A percentile compares a stretch with the other conserved stretches of the same genome.
These are phyloP conservation scores for Meloidogyne exigua DNA, from an alignment of 1,140 invertebrate species.

Conservation along the genomic window DNA sequence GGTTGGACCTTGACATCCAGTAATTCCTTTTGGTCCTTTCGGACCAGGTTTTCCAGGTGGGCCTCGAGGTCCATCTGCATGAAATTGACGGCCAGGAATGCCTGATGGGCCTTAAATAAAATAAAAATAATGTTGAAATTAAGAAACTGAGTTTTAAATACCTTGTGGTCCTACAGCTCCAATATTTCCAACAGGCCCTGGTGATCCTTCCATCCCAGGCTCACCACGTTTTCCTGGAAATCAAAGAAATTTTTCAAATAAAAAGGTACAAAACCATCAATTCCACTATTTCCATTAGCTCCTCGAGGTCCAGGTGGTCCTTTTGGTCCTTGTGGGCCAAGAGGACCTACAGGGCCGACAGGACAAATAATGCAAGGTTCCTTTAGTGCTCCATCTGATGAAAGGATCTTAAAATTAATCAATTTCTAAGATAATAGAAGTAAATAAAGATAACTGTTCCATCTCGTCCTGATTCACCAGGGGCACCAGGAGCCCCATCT, in stretches of 20 bases:
- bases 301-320: conserved; percentile 48
- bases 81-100: conserved; percentile 32
- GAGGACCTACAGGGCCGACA: conserved; percentile 29
- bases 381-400: conserved; percentile 32
- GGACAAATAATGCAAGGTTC: conserved; percentile 49
- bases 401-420: conserved; percentile 33
- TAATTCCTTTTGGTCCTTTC: conserved; percentile 29
- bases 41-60: conserved; percentile 35
- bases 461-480: conserved; percentile 34
- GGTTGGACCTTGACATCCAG: conserved; percentile 37
- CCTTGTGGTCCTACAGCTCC: conserved; percentile 35
- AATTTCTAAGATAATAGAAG: not conserved
- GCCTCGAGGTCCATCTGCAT: conserved; percentile 36
- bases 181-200: conserved; percentile 35
- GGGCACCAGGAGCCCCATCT: conserved; percentile 6
- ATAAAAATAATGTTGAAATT: conserved; percentile 1
- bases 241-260: not conserved
- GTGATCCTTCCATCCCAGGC: conserved; percentile 39
- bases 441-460: conserved; percentile 6
- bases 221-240: conserved; percentile 40
- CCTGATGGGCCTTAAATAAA: conserved; percentile 13
- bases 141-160: not conserved
- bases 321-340: conserved; percentile 41
- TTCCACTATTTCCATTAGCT: conserved; percentile 35
- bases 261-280: conserved; percentile 33